Conservation (phyloP, 2,888 invertebrate genomes). For the Drosophila helvetica region DNA sequence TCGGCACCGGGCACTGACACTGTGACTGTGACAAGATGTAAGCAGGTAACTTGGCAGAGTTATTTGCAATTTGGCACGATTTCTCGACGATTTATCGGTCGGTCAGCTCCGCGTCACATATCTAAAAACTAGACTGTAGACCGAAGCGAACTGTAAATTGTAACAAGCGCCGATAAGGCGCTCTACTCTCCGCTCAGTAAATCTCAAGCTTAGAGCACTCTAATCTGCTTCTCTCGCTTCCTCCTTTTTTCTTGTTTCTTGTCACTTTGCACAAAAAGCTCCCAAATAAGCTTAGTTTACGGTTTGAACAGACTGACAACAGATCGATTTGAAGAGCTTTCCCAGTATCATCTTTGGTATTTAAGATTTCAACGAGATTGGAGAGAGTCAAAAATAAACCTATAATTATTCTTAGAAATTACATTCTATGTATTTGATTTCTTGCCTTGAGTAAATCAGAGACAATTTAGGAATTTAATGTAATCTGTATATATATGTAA, state of each 20-base stretch:
- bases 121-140: conserved; percentile 42
- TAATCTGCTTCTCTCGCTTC: neutral
- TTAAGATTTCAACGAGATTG: too few species aligned
- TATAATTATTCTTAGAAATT: too few species aligned
- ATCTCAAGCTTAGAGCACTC: neutral
- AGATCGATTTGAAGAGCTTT: neutral
- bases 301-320: neutral
- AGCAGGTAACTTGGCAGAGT: conserved; percentile 31
- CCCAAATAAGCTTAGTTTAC: neutral
- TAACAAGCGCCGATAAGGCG: conserved; percentile 34
- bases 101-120: conserved; percentile 31
- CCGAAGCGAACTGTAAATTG: conserved; percentile 15
- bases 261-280: neutral
- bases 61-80: conserved; percentile 69
- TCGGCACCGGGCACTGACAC: conserved; percentile 9
- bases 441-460: too few species aligned
- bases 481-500: too few species aligned
- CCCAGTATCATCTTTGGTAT: neutral
- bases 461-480: too few species aligned
- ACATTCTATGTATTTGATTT: too few species aligned
- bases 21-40: neutral
- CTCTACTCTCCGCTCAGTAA: neutral
- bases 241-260: neutral
- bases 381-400: neutral
- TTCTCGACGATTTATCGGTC: conserved; percentile 29